Evolutionary conservation across 2,797 vertebrate genomes (phyloP).

Genomic region (Graptemys geographica): DNA sequence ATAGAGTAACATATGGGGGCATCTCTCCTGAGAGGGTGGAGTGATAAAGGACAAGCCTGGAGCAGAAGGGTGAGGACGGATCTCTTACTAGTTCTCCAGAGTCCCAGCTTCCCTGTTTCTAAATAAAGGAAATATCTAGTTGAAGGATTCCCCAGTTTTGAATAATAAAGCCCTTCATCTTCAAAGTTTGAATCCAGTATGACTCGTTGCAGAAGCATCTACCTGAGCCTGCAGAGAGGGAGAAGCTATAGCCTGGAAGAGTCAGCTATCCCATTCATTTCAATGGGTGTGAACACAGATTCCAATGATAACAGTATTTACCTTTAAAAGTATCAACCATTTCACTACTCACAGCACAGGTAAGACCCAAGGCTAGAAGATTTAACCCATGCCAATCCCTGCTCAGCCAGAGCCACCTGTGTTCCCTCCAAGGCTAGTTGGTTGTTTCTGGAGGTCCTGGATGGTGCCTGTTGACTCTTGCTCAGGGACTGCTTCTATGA

Average conservation of each 20-base stretch:
- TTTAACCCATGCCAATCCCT: too few relatives aligned
- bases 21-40: background rate
- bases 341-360: background rate
- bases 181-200: background rate
- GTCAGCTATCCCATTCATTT: background rate
- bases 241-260: background rate
- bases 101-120: background rate
- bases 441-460: background rate
- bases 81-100: background rate
- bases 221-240: background rate
- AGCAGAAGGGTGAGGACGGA: background rate
- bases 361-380: background rate
- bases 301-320: too few relatives aligned
- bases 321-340: background rate
- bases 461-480: background rate
- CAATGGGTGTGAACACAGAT: background rate
- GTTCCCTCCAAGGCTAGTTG: background rate
- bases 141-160: background rate
- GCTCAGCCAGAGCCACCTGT: too few relatives aligned
- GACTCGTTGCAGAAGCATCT: background rate
- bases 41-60: background rate
- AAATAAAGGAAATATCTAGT: background rate
- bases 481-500: background rate
- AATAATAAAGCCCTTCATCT: background rate
- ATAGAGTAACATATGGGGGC: too few relatives aligned